A percentile compares a stretch with the other conserved stretches of the same genome.
These are phyloP conservation scores for Ellobius talpinus DNA, from an alignment of 2,113 vertebrate species.

Conservation along the genomic window DNA sequence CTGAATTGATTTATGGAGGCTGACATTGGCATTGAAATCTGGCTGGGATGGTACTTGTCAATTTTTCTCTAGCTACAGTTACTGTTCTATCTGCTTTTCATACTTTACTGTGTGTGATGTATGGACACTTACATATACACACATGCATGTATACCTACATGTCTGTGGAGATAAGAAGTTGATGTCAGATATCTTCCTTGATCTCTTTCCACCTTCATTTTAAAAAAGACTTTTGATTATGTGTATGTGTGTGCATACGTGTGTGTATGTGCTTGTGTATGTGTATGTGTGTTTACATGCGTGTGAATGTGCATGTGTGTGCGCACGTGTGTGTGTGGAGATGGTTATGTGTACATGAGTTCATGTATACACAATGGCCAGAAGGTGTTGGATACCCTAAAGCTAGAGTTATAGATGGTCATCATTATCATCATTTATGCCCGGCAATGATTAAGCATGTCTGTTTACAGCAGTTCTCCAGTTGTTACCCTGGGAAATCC, in stretches of 20 bases:
- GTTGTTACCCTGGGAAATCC: too few relatives aligned
- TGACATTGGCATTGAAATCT: neutral
- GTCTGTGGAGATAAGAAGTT: neutral
- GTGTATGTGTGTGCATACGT: neutral
- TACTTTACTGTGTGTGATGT: neutral
- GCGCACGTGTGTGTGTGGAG: neutral
- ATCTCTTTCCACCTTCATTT: neutral
- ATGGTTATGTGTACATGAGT: neutral
- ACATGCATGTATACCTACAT: neutral
- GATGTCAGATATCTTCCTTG: neutral
- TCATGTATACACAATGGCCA: neutral
- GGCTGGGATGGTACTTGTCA: neutral
- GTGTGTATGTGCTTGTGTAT: too few relatives aligned
- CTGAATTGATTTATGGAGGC: neutral
- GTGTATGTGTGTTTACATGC: too few relatives aligned
- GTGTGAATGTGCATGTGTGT: too few relatives aligned
- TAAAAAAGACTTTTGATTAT: neutral
- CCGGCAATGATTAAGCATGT: too few relatives aligned
- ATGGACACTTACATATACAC: neutral
- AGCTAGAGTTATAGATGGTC: neutral
- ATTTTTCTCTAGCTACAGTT: neutral
- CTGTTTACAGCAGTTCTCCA: too few relatives aligned
- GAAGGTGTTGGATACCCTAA: neutral
- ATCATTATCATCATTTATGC: too few relatives aligned
- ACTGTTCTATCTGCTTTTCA: neutral